phyloP scores from a whole-genome alignment of 2,797 vertebrate species.

The Sphenopsis melanotis region DNA sequence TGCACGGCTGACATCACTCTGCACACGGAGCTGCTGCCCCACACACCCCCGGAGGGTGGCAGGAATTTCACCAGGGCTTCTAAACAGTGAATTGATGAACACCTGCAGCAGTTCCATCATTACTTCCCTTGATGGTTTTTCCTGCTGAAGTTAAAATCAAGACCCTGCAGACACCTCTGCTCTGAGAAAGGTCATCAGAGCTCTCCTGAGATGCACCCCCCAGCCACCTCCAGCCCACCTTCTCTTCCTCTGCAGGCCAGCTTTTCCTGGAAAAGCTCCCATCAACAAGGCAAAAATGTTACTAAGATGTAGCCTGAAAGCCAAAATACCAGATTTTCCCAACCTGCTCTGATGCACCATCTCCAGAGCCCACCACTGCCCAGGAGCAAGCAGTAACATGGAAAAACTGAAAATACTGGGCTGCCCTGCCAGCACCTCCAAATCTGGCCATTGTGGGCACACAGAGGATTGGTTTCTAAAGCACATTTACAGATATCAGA shows the following conservation, averaged over 20 bases:
- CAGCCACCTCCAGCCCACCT: neutral
- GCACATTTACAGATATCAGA: neutral
- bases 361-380: neutral
- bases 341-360: accelerated
- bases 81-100: neutral
- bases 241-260: neutral
- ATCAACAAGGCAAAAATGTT: neutral
- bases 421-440: neutral
- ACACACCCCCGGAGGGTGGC: neutral
- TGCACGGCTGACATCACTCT: neutral
- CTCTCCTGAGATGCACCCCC: neutral
- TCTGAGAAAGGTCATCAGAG: neutral
- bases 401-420: neutral
- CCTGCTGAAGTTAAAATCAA: neutral
- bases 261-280: neutral
- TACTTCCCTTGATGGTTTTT: neutral
- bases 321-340: neutral
- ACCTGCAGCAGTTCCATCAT: neutral
- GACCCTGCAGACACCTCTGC: neutral
- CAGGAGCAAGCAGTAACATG: accelerated
- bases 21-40: neutral
- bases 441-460: neutral
- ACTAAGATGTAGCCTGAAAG: neutral
- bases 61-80: neutral
- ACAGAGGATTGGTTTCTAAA: neutral